Evolutionary conservation across 2,888 invertebrate genomes (phyloP), one percentile per base, ranked within the genome.

Genomic region (Microplitis deprimator): DNA sequence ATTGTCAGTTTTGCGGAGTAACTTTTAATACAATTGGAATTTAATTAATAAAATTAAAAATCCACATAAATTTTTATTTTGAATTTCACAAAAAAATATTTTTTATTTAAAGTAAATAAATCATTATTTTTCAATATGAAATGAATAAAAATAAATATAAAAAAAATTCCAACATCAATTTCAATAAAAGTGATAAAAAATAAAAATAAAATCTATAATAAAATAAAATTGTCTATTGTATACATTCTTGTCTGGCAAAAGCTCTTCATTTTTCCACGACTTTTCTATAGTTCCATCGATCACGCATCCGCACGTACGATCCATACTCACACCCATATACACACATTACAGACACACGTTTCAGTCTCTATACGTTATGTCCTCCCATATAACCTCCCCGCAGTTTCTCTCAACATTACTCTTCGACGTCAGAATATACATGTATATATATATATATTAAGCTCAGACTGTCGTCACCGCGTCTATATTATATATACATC

Each of bases 281-380:
- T 29, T 65, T 6, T 29, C 29, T 65, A 8, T 29, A 65, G 29
- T 65, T 65, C 65, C 65, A 65, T 65, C 65, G 65, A 65, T 65
- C 65, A 65, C 65, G 20, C 38, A 29, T 65, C 29, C 13, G 29
- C 20, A 65, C 65, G 13, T 20, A 29, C 62, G 20, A 38, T 65
- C 6, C 65, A 29, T 50, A 50, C 50, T 50, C 50, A 29, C 29
- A 29, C 29, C 4, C 29, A 2, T 3, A 29, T 29, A 29, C 29
- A 29, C 29, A 2, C 5, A 50, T 50, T 13, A 50, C 50, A 2
- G 50, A 50, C 8, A 50, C 8, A 13, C 50, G 29, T 29, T 29
- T 50, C 50, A 50, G 10, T 50, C 6, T 50, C 8, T 13, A 5
- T 50, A 13, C 13, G 50, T 50, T 50, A 8, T 50, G 50, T 50